These are phyloP conservation scores for Drosophila testacea DNA, from an alignment of 2,888 invertebrate species.

Conservation along the genomic window DNA sequence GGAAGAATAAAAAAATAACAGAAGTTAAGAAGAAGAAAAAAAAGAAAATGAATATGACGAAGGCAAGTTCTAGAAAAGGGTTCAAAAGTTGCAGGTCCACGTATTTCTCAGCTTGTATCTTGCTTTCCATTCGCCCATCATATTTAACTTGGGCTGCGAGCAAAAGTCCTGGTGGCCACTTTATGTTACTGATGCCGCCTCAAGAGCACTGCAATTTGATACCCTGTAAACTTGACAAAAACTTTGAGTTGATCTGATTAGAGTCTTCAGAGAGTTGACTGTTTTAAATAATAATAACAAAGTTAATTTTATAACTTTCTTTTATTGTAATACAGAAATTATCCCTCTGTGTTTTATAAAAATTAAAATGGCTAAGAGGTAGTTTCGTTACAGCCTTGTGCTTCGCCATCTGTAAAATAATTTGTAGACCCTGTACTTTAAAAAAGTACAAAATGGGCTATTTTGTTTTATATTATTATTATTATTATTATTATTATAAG, in stretches of 20 bases:
- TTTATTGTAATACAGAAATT: no score
- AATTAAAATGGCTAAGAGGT: no score
- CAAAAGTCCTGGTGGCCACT: constrained; percentile 35
- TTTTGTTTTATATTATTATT: no score
- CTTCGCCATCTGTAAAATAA: no score
- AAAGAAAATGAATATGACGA: constrained; percentile 24
- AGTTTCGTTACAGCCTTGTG: no score
- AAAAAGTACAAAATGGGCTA: no score
- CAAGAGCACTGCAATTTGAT: constrained; percentile 29
- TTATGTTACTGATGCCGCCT: constrained; percentile 33
- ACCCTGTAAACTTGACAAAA: constrained; percentile 17
- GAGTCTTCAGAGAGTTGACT: no score
- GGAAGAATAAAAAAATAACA: constrained; percentile 10
- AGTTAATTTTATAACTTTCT: no score
- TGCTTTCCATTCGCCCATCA: constrained; percentile 30
- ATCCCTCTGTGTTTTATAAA: no score
- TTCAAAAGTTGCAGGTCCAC: constrained; percentile 51
- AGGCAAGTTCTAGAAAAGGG: constrained; percentile 48
- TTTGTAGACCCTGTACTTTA: no score
- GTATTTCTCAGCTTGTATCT: constrained; percentile 30
- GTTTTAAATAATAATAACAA: no score
- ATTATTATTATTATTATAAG: no score
- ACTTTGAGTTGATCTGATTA: background rate
- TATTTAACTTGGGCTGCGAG: constrained; percentile 55
- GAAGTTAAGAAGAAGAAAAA: constrained; percentile 14